Evolutionary conservation across 2,797 vertebrate genomes (phyloP), one percentile per base, ranked within the genome.

Genomic region (Etheostoma perlongum): DNA sequence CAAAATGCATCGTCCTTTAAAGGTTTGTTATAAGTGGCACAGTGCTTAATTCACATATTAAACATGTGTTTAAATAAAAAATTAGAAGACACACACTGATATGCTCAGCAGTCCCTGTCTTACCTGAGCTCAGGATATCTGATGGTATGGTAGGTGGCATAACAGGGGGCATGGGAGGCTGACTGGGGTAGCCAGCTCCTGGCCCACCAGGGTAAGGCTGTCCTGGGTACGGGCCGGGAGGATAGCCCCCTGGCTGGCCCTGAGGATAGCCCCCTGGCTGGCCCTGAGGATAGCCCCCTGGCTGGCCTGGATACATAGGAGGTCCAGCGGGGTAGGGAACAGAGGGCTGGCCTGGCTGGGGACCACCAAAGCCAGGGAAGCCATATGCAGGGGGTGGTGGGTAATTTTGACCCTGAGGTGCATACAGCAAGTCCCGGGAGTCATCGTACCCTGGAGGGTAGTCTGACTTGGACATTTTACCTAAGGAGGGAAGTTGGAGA

Each of bases 371-470:
- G 3, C 46, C 48, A 0, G 87, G 89, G 67, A 93, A 95, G 67
- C 92, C 92, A 68, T 95, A 96, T 0, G 90, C 63, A 21, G 93
- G 92, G 0, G 94, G 94, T 3, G 89, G 83, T 0, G 95, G 91
- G 80, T 95, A 95, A 4, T 90, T 89, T 10, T 91, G 94, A 0
- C 90, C 86, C 13, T 94, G 76, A 0, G 93, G 91, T 1, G 92
- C 87, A 16, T 96, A 94, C 4, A 96, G 80, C 0, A 95, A 92
- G 47, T 94, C 95, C 15, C 78, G 88, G 79, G 80, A 79, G 18
- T 97, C 96, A 1, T 97, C 93, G 0, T 98, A 98, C 0, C 92
- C 87, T 0, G 97, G 97, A 0, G 97, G 97, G 46, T 95, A 97
- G 6, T 90, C 96, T 81, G 97, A 96, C 55, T 90, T 93, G 0